Evolutionary conservation across 2,888 invertebrate genomes (phyloP), one percentile per base, ranked within the genome.

Genomic region (Andrena trimmerana): DNA sequence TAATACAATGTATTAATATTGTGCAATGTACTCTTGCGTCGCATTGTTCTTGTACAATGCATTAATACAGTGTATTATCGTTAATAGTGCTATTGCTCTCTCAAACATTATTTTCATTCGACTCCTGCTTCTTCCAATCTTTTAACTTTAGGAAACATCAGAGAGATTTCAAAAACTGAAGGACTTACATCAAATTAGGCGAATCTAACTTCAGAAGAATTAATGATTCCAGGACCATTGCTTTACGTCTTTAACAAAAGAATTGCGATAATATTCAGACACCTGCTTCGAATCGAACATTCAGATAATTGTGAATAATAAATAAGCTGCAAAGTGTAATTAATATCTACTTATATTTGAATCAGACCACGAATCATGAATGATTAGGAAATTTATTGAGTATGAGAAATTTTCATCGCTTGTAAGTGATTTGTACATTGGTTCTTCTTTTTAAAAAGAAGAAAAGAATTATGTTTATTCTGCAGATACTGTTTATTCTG

Each of bases 1-100:
- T 70, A 59, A 69, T 84, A 71, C 57, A 59, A 54, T 81, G 69
- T 76, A 80, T 82, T 75, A 36, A 72, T 83, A 74, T 70, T 31
- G 16, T 67, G 27, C 29, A 72, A n/a, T 77, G 24, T 42, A 52
- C 70, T 57, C 57, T 57, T 73, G 24, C 0, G 57, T 36, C 10
- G 16, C 59, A 66, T 60, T 62, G 42, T 67, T 57, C 48, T 66
- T 60, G 16, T 65, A 69, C 65, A 68, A 20, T 69, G 60, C 66
- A 59, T 71, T 68, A 66, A 29, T 67, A 33, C 50, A 69, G 8
- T 48, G 42, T 72, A 73, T 73, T 77, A 69, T 54, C 54, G n/a
- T 57, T 31, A 31, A 31, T 24, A 48, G 59, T 59, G 0, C 1
- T 72, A n/a, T 72, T 27, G 5, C 27, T 73, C 10, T 24, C 10